Percentiles rank a stretch among this genome's conserved stretches.
Conservation (phyloP, 1,140 invertebrate species). For the Aporrectodea caliginosa region DNA sequence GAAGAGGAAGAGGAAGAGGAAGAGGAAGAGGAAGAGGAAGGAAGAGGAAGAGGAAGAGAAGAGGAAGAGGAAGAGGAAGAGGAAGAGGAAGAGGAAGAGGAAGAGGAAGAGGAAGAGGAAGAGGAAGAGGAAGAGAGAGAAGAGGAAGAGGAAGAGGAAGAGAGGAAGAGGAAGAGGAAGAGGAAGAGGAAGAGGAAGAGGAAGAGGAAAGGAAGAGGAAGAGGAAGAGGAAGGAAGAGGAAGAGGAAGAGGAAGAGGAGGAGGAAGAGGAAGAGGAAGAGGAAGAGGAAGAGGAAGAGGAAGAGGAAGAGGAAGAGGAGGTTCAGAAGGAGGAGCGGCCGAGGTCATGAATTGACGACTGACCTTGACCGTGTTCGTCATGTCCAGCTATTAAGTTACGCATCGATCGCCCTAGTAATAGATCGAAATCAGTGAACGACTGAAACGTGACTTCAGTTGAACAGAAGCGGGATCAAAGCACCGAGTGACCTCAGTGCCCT, state of each 20-base stretch:
- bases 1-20: slow-evolving; percentile 2
- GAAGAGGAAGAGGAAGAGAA: too few relatives aligned
- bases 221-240: too few relatives aligned
- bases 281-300: slow-evolving; percentile 1
- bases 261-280: slow-evolving; percentile 2
- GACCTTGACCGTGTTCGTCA: too few relatives aligned
- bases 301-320: too few relatives aligned
- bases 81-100: slow-evolving; percentile 1
- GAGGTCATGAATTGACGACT: too few relatives aligned
- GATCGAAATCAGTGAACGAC: too few relatives aligned
- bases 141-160: neutral
- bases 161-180: neutral
- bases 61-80: slow-evolving; percentile 2
- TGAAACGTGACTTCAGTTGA: too few relatives aligned
- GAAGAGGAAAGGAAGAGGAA: too few relatives aligned
- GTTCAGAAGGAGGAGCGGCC: neutral
- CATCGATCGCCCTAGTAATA: too few relatives aligned
- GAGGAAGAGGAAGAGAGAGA: slow-evolving; percentile 1
- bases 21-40: neutral
- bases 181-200: slow-evolving; percentile 2
- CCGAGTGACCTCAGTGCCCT: too few relatives aligned
- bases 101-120: neutral
- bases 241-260: neutral
- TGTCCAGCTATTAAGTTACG: too few relatives aligned
- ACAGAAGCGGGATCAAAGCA: too few relatives aligned